A percentile compares a stretch with the other conserved stretches of the same genome.
Evolutionary conservation across 2,888 invertebrate genomes (phyloP).

Genomic region (Sminthurides aquaticus): DNA sequence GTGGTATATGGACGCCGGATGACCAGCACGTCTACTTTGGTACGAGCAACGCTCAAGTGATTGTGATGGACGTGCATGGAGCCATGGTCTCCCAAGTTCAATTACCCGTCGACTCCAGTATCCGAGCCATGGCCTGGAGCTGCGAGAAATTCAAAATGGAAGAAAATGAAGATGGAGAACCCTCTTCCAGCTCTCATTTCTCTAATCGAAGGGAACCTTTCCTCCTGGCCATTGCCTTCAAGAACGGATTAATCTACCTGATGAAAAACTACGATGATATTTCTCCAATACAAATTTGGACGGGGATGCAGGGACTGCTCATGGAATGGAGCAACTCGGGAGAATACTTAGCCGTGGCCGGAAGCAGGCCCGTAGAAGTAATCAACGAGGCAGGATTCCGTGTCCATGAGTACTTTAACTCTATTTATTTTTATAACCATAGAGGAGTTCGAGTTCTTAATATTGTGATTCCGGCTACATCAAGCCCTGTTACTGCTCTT

Average conservation of each 20-base stretch:
- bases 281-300: conserved; percentile 76
- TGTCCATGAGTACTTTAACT: conserved; percentile 60
- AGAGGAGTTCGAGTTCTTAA: conserved; percentile 73
- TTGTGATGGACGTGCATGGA: conserved; percentile 94
- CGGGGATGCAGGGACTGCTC: conserved; percentile 62
- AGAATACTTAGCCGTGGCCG: conserved; percentile 84
- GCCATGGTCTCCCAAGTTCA: conserved; percentile 92
- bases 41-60: conserved; percentile 86
- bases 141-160: conserved; percentile 98
- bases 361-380: conserved; percentile 48
- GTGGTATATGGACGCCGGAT: conserved; percentile 72
- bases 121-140: conserved; percentile 90
- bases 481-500: conserved; percentile 81
- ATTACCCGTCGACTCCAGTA: conserved; percentile 68
- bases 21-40: conserved; percentile 63
- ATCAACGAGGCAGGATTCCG: conserved; percentile 39
- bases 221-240: conserved; percentile 51
- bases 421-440: conserved; percentile 86
- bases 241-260: conserved; percentile 81
- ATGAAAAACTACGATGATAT: conserved; percentile 89
- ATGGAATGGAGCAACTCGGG: conserved; percentile 97
- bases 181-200: conserved; percentile 37
- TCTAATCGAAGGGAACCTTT: conserved; percentile 34
- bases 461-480: conserved; percentile 65
- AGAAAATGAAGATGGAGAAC: conserved; percentile 68